Percentiles rank a stretch among this genome's conserved stretches.
These are phyloP conservation scores for Chaenocephalus aceratus DNA, from an alignment of 2,113 vertebrate species.

Conservation along the genomic window DNA sequence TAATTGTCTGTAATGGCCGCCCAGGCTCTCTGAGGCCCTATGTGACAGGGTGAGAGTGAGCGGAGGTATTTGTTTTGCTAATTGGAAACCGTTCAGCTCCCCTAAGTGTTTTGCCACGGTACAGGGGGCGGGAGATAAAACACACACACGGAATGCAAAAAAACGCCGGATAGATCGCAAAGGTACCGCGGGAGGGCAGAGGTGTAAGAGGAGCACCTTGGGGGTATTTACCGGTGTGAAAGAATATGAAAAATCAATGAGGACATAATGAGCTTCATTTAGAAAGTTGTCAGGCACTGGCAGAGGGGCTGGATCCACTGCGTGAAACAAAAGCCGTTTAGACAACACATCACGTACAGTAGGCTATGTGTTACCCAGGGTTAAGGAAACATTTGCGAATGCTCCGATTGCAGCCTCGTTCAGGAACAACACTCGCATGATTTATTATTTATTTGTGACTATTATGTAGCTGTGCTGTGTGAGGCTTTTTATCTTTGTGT, in stretches of 20 bases:
- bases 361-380: background rate
- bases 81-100: slow-evolving; percentile 80
- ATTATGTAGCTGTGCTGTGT: background rate
- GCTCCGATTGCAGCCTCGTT: background rate
- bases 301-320: slow-evolving; percentile 49
- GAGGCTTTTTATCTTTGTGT: slow-evolving; percentile 3
- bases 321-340: slow-evolving; percentile 64
- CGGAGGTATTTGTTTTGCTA: slow-evolving; percentile 81
- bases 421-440: background rate
- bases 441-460: slow-evolving; percentile 15
- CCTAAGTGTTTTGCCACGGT: slow-evolving; percentile 69
- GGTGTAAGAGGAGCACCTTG: slow-evolving; percentile 76
- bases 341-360: slow-evolving; percentile 28
- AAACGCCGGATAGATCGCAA: slow-evolving; percentile 47
- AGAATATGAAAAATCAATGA: slow-evolving; percentile 84
- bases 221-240: slow-evolving; percentile 78
- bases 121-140: slow-evolving; percentile 60
- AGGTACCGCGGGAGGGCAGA: slow-evolving; percentile 41
- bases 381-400: slow-evolving; percentile 1
- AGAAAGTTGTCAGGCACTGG: slow-evolving; percentile 76
- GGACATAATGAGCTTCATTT: slow-evolving; percentile 82
- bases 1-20: slow-evolving; percentile 79
- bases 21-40: slow-evolving; percentile 69
- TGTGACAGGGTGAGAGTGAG: slow-evolving; percentile 72
- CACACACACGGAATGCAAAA: slow-evolving; percentile 1